Conservation (phyloP, 2,888 invertebrate species). For the Coecobrya sp. region DNA sequence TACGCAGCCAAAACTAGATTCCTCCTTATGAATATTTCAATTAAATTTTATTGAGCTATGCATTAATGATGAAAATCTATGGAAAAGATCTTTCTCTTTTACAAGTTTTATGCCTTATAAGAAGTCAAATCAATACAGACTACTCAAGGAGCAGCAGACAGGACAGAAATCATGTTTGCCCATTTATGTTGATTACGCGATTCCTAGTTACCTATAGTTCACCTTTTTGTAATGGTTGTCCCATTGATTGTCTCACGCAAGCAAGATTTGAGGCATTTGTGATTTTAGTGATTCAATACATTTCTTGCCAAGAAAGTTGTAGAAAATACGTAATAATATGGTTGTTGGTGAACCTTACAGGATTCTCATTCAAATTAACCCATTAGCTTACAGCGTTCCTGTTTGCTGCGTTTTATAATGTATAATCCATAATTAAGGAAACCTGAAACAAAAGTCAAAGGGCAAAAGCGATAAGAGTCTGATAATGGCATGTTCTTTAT, state of each 20-base stretch:
- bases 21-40: background rate
- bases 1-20: slow-evolving; percentile 54
- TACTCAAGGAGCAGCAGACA: too few relatives aligned
- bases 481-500: too few relatives aligned
- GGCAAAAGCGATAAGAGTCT: too few relatives aligned
- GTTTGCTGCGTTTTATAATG: too few relatives aligned
- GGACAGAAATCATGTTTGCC: background rate
- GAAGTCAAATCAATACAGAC: too few relatives aligned
- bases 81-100: background rate
- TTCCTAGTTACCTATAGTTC: background rate
- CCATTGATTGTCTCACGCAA: background rate
- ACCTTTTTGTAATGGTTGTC: slow-evolving; percentile 34
- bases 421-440: too few relatives aligned
- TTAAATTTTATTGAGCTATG: background rate
- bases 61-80: background rate
- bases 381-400: background rate
- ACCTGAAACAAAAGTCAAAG: too few relatives aligned
- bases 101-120: too few relatives aligned
- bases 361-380: background rate
- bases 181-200: slow-evolving; percentile 19
- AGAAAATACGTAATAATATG: background rate
- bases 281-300: slow-evolving; percentile 20
- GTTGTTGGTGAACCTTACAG: background rate
- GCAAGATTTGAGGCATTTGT: too few relatives aligned
- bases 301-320: slow-evolving; percentile 42